phyloP scores from a whole-genome alignment of 23 tunicate genomes.

The Corella eumyota region DNA sequence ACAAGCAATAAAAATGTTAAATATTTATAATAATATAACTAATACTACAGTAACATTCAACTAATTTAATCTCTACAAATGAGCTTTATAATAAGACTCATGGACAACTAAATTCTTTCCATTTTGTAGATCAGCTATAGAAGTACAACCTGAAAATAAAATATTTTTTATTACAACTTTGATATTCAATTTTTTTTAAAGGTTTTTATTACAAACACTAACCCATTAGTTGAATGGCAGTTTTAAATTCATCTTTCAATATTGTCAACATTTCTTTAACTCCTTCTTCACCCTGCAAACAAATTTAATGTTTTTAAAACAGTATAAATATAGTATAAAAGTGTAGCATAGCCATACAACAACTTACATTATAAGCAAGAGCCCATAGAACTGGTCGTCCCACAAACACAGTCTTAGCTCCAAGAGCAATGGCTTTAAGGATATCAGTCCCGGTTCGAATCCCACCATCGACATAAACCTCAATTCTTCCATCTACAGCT shows the following conservation, averaged over 20 bases:
- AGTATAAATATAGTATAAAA: too few relatives aligned
- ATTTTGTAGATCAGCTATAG: conserved; percentile 13
- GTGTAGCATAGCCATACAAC: too few relatives aligned
- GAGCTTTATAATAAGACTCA: conserved; percentile 3
- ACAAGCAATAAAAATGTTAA: too few relatives aligned
- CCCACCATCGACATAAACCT: conserved; percentile 68
- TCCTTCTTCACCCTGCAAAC: conserved; percentile 52
- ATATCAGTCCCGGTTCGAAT: conserved; percentile 54
- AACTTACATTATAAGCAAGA: conserved; percentile 45
- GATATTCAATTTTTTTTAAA: too few relatives aligned
- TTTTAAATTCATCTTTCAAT: conserved; percentile 41
- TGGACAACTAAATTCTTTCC: conserved; percentile 14
- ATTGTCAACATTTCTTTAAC: conserved; percentile 48
- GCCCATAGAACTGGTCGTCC: conserved; percentile 77
- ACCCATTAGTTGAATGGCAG: conserved; percentile 60
- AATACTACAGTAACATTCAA: too few relatives aligned
- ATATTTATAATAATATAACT: too few relatives aligned
- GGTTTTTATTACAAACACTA: too few relatives aligned
- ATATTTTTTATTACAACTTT: background rate
- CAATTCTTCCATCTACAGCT: conserved; percentile 42
- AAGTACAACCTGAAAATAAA: conserved; percentile 8
- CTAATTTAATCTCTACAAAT: too few relatives aligned
- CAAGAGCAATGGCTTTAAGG: conserved; percentile 69
- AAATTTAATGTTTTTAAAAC: too few relatives aligned
- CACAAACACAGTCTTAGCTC: conserved; percentile 65